These are phyloP conservation scores for Felis chaus DNA, from an alignment of 2,113 vertebrate genomes.

Conservation along the genomic window DNA sequence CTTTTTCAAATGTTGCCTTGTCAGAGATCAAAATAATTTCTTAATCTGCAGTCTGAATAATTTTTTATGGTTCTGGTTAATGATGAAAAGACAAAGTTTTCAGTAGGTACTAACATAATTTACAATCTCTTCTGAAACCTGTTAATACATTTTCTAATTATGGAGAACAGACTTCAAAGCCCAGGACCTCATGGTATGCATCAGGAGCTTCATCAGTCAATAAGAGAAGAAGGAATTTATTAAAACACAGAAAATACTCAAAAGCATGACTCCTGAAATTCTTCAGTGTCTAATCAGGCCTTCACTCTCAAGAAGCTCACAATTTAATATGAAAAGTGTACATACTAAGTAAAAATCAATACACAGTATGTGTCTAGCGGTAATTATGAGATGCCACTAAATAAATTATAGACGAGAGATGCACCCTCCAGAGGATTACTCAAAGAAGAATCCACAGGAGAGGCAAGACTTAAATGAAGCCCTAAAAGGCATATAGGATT, in stretches of 20 bases:
- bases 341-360: not conserved
- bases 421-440: not conserved
- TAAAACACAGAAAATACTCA: not conserved
- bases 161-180: not conserved
- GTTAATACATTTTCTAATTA: slow-evolving; percentile 6
- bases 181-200: not conserved
- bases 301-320: not conserved
- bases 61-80: not conserved
- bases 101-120: not conserved
- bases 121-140: not conserved
- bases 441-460: not conserved
- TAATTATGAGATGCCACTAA: not conserved
- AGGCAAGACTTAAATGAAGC: not conserved
- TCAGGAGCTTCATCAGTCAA: not conserved
- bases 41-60: not conserved
- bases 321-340: not conserved
- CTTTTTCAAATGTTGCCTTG: not conserved
- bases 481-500: not conserved
- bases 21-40: not conserved
- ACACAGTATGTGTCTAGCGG: not conserved
- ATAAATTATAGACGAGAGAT: not conserved
- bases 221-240: not conserved
- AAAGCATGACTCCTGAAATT: not conserved
- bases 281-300: not conserved
- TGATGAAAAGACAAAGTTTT: not conserved